Evolutionary conservation across 2,797 vertebrate species (phyloP).

Genomic region (Dallia pectoralis): DNA sequence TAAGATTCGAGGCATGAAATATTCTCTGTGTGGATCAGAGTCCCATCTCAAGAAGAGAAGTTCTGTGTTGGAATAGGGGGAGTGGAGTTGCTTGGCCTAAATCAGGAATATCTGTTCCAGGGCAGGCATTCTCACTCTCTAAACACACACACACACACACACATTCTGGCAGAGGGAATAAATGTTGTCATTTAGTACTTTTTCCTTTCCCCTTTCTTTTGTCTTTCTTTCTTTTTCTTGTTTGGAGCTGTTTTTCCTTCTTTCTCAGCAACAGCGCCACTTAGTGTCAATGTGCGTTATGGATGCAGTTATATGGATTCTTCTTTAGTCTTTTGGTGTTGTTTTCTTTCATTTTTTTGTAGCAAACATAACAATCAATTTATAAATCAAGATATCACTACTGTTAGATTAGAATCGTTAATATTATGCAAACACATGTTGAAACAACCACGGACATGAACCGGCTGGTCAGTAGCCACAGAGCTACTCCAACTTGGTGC

Average conservation of each 20-base stretch:
- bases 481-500: not conserved
- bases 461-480: not conserved
- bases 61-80: conserved; percentile 59
- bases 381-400: not conserved
- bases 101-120: conserved; percentile 15
- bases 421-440: not conserved
- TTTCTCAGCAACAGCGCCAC: conserved; percentile 50
- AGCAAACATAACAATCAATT: not conserved
- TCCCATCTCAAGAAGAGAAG: conserved; percentile 63
- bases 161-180: not conserved
- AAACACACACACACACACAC: not conserved
- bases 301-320: not conserved
- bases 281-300: conserved; percentile 54
- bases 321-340: not conserved
- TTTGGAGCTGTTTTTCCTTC: conserved; percentile 10
- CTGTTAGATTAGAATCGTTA: not conserved
- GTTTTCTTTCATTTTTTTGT: not conserved
- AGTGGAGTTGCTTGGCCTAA: conserved; percentile 46
- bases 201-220: conserved; percentile 5
- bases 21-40: conserved; percentile 50
- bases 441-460: not conserved
- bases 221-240: conserved; percentile 19
- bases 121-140: conserved; percentile 32
- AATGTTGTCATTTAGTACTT: not conserved
- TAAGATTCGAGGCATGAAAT: conserved; percentile 36